Conservation (phyloP, 2,113 vertebrate species). For the Coptodon rendalli region DNA sequence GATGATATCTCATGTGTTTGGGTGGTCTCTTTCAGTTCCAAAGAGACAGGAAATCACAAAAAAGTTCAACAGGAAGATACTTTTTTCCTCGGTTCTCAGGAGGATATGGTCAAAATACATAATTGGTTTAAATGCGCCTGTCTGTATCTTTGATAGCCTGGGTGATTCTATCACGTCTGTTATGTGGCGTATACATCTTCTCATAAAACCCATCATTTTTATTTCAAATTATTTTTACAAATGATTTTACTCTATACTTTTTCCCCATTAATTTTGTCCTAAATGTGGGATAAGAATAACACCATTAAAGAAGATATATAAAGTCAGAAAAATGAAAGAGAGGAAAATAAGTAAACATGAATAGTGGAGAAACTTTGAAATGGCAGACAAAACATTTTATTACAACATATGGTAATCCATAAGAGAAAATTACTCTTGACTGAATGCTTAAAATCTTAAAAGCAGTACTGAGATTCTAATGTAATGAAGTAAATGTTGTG, state of each 20-base stretch:
- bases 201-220: neutral
- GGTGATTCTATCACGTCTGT: neutral
- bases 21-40: neutral
- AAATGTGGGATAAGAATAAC: neutral
- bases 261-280: rapidly evolving
- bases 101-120: neutral
- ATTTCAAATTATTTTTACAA: neutral
- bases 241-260: neutral
- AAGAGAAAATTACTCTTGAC: neutral
- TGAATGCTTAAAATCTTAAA: neutral
- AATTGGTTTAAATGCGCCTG: neutral
- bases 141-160: neutral
- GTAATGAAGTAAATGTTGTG: neutral
- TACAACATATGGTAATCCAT: neutral
- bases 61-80: neutral
- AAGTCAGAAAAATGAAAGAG: neutral
- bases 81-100: rapidly evolving
- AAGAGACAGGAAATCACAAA: neutral
- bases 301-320: neutral
- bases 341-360: neutral
- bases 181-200: neutral
- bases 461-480: neutral
- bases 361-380: neutral
- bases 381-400: neutral
- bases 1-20: neutral